Percentiles rank a stretch among this genome's conserved stretches.
Conservation (phyloP, 2,888 invertebrate species). For the Aphidius colemani region DNA sequence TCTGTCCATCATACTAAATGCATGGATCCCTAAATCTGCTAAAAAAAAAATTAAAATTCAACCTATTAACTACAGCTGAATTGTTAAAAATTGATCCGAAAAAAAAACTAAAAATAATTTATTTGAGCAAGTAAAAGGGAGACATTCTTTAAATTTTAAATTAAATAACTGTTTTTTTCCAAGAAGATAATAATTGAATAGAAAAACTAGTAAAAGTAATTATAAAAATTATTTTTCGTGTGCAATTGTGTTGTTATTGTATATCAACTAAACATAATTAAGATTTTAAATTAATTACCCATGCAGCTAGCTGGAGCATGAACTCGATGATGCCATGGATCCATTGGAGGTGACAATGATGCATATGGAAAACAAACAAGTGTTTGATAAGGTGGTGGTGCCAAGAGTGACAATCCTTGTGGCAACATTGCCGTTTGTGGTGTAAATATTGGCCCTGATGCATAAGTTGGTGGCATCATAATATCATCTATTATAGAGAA, state of each 20-base stretch:
- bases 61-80: background rate
- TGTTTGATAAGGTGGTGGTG: conserved; percentile 68
- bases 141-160: no score
- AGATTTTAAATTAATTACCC: conserved; percentile 32
- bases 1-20: conserved; percentile 40
- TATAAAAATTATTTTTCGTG: background rate
- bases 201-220: no score
- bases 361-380: conserved; percentile 92
- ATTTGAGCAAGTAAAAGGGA: background rate
- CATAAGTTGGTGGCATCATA: conserved; percentile 63
- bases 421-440: conserved; percentile 61
- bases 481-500: conserved; percentile 64
- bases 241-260: background rate
- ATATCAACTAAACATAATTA: background rate
- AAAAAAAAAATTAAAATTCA: conserved; percentile 29
- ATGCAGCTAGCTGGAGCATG: conserved; percentile 32
- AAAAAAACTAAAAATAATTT: background rate
- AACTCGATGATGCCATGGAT: conserved; percentile 46
- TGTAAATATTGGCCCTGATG: conserved; percentile 64
- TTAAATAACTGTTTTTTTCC: no score
- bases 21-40: conserved; percentile 53
- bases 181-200: no score
- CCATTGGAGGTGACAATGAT: conserved; percentile 71
- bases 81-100: background rate
- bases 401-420: conserved; percentile 63